Evolutionary conservation across 2,797 vertebrate species (phyloP), one percentile per base, ranked within the genome.

Genomic region (Trichosurus vulpecula): DNA sequence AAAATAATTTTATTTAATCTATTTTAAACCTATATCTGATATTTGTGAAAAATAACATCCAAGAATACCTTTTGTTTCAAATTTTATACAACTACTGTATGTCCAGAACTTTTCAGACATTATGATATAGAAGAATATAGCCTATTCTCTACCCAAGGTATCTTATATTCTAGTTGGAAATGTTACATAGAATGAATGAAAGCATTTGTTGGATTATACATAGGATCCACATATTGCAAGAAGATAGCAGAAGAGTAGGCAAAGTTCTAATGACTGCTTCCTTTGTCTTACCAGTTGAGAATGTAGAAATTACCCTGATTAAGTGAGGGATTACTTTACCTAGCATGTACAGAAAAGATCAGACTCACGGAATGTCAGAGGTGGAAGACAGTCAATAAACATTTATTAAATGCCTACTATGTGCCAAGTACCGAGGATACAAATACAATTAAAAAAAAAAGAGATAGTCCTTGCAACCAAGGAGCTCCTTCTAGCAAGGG

Each of bases 381-480:
- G 31, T 66, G 61, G 14, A 66, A 66, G 61, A 16, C 14, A n/a
- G 14, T 66, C 5, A 16, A 10, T 66, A n/a, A 66, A 66, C 35
- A 16, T n/a, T 35, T n/a, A 12, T 92, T 91, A 57, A 52, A 0
- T 93, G 6, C 91, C 10, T 61, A 58, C 94, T 94, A 35, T 16
- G 92, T n/a, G 90, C 22, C 66, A 27, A 61, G 6, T 95, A 51
- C 0, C 11, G 2, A 93, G 52, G 27, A 57, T 12, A 22, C 95
- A 57, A 89, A 87, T 12, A 90, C 87, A 95, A 93, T 90, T 93
- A 56, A 57, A 31, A 58, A 58, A 58, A 52, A 93, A 93, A 47
- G n/a, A 74, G 91, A 58, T 0, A 89, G 53, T 92, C 56, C 81
- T 57, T 97, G 29, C 13, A 12, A 52, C 30, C 27, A 92, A 94